Evolutionary conservation across 2,888 invertebrate species (phyloP), one percentile per base, ranked within the genome.

Genomic region (Lymantria monacha): DNA sequence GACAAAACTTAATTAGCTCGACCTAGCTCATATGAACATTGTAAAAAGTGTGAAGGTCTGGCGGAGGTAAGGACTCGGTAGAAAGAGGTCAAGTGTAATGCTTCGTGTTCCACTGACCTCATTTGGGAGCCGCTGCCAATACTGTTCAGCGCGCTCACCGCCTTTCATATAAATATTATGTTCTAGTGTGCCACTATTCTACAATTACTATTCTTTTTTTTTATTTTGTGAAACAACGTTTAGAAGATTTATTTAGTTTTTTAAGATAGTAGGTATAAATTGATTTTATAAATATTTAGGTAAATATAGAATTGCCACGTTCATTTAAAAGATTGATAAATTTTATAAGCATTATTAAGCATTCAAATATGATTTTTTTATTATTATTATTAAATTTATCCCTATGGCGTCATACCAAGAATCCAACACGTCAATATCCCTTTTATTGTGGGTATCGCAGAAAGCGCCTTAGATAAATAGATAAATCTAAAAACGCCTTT

Each of bases 71-170:
- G 91, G 90, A 91, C 90, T 90, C 83, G 69, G 66, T 81, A 73
- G 76, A 91, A 91, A 90, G 91, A 87, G 91, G 91, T 91, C 91
- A 90, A 91, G 90, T 90, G 90, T 89, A 90, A 86, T 86, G 83
- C 83, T 75, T 84, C 84, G 87, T 79, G 90, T 86, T 89, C 89
- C 80, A 90, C 88, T 91, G 85, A 86, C 91, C 91, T 91, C 89
- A 90, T 91, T 91, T 82, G 74, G 73, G 75, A 79, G 68, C 74
- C 78, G 52, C 67, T 54, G 76, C 76, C 76, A 72, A 57, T 72
- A 60, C 66, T 61, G 71, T 66, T 72, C 76, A 74, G 70, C 67
- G 70, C 76, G 74, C 72, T 77, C 76, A 77, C 75, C 80, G 84
- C 82, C 83, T 85, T 85, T 87, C 83, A 76, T 81, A 83, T 75